Base-by-base conservation (phyloP, 1,140 invertebrate species). In the Bombus superbus region DNA sequence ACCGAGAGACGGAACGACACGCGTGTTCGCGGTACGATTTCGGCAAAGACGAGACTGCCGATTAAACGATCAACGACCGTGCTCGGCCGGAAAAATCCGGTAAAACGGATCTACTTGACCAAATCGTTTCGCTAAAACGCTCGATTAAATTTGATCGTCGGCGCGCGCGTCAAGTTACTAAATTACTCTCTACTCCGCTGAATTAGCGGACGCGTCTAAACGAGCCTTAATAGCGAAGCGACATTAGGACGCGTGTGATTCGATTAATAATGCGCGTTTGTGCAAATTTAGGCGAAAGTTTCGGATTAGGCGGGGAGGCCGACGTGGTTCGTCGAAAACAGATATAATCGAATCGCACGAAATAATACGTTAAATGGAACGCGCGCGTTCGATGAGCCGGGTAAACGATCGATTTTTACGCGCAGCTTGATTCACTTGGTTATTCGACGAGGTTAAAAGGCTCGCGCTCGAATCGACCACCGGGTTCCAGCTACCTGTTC, bases 311-410 rank as follows among this genome's bases (percentile, higher is more conserved):
- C 35, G 44, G 25, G 44, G 0, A 53, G 44, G 8, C 11, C 0
- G 47, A 18, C n/a, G 15, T 1, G 69, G 74, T 78, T 83, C 78
- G 78, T 78, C 44, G 81, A 78, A 83, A 83, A 83, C 74, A 78
- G 74, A 42, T 64, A 69, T 83, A 78, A 76, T 83, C 13, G 81
- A 83, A 76, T 83, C 40, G 72, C 42, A 44, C n/a, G 73, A 53
- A 83, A 83, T 83, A 76, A 83, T 78, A 83, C 35, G 62, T 83
- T 83, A 83, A 83, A 78, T 83, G 81, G 38, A 69, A 57, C 44
- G 64, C 11, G 47, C 47, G 47, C 47, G 47, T 53, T 53, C 47
- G 47, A 42, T 28, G 28, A 25, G 10, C 3, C 22, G 28, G 35
- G 62, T 68, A 42, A 83, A 77, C 35, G 81, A 32, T 77, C 35